phyloP scores from a whole-genome alignment of 2,797 vertebrate species.

The Denticeps clupeoides region DNA sequence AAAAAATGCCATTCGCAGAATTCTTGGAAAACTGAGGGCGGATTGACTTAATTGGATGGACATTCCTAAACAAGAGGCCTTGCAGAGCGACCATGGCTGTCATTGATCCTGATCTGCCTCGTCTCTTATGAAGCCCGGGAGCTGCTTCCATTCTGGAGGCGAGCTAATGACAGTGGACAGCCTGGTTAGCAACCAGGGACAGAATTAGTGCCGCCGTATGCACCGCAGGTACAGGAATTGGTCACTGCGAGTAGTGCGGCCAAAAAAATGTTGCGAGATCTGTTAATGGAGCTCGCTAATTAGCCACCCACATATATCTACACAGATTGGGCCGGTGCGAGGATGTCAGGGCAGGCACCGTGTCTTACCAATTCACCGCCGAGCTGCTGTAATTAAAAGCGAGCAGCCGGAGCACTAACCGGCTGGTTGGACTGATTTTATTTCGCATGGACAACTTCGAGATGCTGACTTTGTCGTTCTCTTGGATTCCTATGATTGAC shows the following conservation, averaged over 20 bases:
- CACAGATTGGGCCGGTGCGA: too few relatives aligned
- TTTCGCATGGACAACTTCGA: too few relatives aligned
- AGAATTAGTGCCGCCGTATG: not conserved
- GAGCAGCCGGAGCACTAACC: too few relatives aligned
- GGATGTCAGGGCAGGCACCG: too few relatives aligned
- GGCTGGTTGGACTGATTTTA: too few relatives aligned
- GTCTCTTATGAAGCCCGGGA: constrained; percentile 1
- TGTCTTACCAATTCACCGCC: too few relatives aligned
- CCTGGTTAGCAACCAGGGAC: constrained; percentile 10
- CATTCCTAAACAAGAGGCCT: not conserved
- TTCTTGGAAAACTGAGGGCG: constrained; percentile 11
- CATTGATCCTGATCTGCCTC: constrained; percentile 2
- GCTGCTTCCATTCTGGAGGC: not conserved
- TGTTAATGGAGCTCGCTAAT: too few relatives aligned
- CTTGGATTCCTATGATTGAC: too few relatives aligned
- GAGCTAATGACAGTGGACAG: constrained; percentile 3
- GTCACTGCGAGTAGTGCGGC: not conserved
- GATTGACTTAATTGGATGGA: constrained; percentile 1
- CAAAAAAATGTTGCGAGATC: too few relatives aligned
- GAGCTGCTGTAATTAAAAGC: too few relatives aligned
- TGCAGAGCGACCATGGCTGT: not conserved
- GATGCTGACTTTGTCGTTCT: too few relatives aligned
- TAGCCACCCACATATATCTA: too few relatives aligned
- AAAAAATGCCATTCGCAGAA: constrained; percentile 16
- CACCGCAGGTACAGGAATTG: not conserved